These are phyloP conservation scores for Heliornis fulica DNA, from an alignment of 2,113 vertebrate species.

Conservation along the genomic window DNA sequence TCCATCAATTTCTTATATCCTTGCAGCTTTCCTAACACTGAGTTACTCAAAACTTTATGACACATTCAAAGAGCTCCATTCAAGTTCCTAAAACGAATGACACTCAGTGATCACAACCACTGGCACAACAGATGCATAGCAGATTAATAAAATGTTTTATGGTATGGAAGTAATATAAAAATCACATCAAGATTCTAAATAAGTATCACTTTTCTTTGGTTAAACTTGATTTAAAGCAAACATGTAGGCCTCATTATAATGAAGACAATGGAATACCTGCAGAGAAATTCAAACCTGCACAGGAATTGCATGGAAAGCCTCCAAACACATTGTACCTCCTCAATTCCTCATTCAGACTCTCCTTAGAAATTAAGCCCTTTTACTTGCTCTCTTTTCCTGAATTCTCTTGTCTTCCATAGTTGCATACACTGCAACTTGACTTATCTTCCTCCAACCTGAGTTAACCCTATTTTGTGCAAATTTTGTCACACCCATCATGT, in stretches of 20 bases:
- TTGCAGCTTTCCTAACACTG: not conserved
- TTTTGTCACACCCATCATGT: not conserved
- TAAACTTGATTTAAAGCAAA: not conserved
- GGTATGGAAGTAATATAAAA: not conserved
- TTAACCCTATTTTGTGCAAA: not conserved
- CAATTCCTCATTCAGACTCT: not conserved
- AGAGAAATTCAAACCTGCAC: not conserved
- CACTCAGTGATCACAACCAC: not conserved
- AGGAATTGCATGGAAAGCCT: not conserved
- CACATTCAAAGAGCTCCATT: not conserved
- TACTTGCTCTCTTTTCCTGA: not conserved
- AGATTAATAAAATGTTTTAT: not conserved
- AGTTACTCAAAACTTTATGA: not conserved
- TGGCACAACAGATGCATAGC: not conserved
- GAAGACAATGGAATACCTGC: not conserved
- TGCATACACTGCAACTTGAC: not conserved
- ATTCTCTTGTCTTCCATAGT: not conserved
- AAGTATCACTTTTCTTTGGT: not conserved
- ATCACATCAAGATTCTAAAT: not conserved
- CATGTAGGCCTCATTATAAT: not conserved
- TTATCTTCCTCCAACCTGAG: not conserved
- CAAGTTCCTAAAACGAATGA: not conserved
- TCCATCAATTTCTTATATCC: not conserved
- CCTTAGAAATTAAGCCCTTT: not conserved
- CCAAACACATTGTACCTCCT: not conserved